These are phyloP conservation scores for Protosalanx chinensis DNA, from an alignment of 2,797 vertebrate species.

Conservation along the genomic window DNA sequence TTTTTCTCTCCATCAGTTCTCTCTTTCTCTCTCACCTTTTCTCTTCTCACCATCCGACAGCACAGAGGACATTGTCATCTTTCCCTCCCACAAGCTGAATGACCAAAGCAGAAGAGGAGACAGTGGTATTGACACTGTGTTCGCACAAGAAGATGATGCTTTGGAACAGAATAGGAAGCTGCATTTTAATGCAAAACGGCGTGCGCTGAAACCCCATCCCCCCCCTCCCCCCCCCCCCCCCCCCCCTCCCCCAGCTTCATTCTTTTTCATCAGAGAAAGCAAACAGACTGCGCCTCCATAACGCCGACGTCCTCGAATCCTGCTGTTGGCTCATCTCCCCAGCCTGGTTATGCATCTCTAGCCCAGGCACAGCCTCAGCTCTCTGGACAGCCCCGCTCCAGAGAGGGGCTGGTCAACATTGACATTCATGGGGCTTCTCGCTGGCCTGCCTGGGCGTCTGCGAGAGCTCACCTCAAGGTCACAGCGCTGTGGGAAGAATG, in stretches of 20 bases:
- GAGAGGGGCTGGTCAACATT: slow-evolving; percentile 56
- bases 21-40: not conserved
- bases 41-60: not conserved
- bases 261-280: no score
- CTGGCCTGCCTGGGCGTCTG: slow-evolving; percentile 59
- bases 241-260: no score
- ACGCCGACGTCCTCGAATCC: not conserved
- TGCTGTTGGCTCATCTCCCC: slow-evolving; percentile 18
- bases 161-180: no score
- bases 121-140: no score
- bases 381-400: slow-evolving; percentile 37
- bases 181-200: no score
- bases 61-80: not conserved
- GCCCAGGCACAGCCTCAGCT: slow-evolving; percentile 30
- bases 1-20: not conserved
- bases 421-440: slow-evolving; percentile 69
- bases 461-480: slow-evolving; percentile 72
- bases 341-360: slow-evolving; percentile 38
- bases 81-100: not conserved
- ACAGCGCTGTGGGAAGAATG: slow-evolving; percentile 75
- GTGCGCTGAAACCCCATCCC: no score
- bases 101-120: no score
- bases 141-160: no score
- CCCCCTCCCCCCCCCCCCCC: no score
- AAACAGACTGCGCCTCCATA: no score